Conservation (phyloP, 2,113 vertebrate genomes). For the Monopterus albus region DNA sequence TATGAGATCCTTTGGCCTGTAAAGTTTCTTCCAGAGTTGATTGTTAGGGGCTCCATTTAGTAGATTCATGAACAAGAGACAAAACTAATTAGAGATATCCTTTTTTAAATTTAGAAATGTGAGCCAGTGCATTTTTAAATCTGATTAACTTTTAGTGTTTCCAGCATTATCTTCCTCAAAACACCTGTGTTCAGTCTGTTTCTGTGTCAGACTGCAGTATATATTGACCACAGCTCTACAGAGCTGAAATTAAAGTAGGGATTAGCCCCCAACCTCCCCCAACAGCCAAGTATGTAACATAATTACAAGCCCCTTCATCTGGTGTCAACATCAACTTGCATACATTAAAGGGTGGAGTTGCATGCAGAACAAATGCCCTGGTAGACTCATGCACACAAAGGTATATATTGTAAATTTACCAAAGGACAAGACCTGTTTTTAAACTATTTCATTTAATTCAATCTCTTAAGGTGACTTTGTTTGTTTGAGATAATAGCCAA, state of each 20-base stretch:
- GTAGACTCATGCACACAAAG: neutral
- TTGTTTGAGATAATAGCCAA: conserved; percentile 23
- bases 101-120: conserved; percentile 17
- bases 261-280: conserved; percentile 48
- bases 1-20: too few species aligned
- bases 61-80: conserved; percentile 10
- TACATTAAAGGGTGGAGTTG: conserved; percentile 28
- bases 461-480: neutral
- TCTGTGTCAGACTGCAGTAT: conserved; percentile 33
- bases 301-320: conserved; percentile 61
- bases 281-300: conserved; percentile 41
- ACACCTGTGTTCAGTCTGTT: conserved; percentile 49
- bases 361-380: neutral
- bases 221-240: conserved; percentile 39
- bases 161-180: conserved; percentile 41
- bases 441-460: neutral
- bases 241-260: conserved; percentile 51
- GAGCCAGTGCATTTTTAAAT: conserved; percentile 20
- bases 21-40: too few species aligned
- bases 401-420: conserved; percentile 17
- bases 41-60: neutral
- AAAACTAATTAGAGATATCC: conserved; percentile 11
- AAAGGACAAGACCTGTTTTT: conserved; percentile 8
- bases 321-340: conserved; percentile 57
- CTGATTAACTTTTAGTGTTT: conserved; percentile 41